Conservation (phyloP, 2,797 vertebrate species). For the Pangasius sanitwongsei region DNA sequence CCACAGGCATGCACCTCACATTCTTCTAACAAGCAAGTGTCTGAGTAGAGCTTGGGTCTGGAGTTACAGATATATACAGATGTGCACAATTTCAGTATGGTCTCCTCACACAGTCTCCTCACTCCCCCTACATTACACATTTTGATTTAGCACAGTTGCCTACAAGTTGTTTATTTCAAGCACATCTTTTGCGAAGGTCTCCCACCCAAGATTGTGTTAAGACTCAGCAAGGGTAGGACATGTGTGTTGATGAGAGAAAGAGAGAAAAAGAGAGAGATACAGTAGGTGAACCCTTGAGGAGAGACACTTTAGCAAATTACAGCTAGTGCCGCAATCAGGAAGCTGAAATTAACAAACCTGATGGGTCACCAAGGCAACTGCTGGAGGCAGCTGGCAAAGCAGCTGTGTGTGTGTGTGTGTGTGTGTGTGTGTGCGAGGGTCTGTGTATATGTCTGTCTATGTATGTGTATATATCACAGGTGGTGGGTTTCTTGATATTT, state of each 20-base stretch:
- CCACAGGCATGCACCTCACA: background rate
- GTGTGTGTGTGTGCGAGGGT: background rate
- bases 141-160: background rate
- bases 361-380: slow-evolving; percentile 74
- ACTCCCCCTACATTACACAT: background rate
- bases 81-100: background rate
- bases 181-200: background rate
- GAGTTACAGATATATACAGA: background rate
- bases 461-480: background rate
- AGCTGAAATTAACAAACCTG: slow-evolving; percentile 69
- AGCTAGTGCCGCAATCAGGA: slow-evolving; percentile 73
- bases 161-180: slow-evolving; percentile 16
- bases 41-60: background rate
- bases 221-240: slow-evolving; percentile 8
- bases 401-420: slow-evolving; percentile 41
- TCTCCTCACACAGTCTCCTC: background rate
- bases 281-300: slow-evolving; percentile 65
- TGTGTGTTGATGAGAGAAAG: background rate
- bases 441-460: background rate
- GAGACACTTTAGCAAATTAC: slow-evolving; percentile 74
- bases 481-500: slow-evolving; percentile 7
- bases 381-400: slow-evolving; percentile 58
- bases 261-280: slow-evolving; percentile 37
- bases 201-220: background rate
- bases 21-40: background rate